Evolutionary conservation across 2,113 vertebrate species (phyloP).

Genomic region (Tetrax tetrax): DNA sequence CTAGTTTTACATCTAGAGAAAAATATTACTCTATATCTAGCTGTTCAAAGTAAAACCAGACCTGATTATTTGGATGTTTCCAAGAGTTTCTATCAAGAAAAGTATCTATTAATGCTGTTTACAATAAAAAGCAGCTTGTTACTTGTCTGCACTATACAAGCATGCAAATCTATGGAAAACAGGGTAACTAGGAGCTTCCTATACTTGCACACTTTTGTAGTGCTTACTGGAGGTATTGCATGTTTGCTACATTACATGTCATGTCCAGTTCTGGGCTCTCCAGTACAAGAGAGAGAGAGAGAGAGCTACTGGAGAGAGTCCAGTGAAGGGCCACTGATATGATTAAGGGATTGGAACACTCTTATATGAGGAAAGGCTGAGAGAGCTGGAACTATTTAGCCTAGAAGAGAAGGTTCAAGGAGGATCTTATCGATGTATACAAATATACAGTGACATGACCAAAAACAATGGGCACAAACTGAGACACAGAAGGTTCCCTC

Average conservation of each 20-base stretch:
- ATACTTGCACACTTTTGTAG: neutral
- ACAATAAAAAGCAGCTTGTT: neutral
- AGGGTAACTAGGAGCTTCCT: neutral
- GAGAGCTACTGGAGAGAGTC: neutral
- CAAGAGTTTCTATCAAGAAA: neutral
- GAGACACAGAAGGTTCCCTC: neutral
- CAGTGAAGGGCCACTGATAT: neutral
- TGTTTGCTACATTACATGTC: neutral
- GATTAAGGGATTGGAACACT: neutral
- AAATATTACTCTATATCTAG: neutral
- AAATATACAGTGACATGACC: neutral
- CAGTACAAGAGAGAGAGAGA: neutral
- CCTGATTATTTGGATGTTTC: neutral
- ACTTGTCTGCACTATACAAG: neutral
- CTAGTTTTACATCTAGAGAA: neutral
- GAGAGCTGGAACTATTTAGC: neutral
- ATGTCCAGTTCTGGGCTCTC: neutral
- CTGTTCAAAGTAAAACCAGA: neutral
- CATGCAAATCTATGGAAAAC: neutral
- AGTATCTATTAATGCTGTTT: neutral
- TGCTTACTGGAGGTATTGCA: neutral
- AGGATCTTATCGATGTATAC: neutral
- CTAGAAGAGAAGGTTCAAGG: neutral
- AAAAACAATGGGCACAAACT: neutral
- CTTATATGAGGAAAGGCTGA: neutral